These are phyloP conservation scores for Mesembrinibis cayennensis DNA, from an alignment of 2,113 vertebrate genomes.

Conservation along the genomic window DNA sequence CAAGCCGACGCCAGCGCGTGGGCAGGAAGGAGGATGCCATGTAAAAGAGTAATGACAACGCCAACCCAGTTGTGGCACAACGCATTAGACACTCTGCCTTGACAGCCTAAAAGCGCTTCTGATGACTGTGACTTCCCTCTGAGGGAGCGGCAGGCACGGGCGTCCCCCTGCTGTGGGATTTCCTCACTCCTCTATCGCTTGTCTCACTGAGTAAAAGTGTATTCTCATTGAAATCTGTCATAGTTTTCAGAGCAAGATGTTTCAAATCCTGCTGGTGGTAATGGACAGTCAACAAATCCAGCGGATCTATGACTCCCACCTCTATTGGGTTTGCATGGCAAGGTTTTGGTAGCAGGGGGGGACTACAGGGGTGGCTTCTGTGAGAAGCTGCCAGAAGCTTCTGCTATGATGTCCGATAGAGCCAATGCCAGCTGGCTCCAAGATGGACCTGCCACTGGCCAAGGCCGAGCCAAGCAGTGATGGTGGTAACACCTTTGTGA, in stretches of 20 bases:
- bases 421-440: too few relatives aligned
- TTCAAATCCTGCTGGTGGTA: background rate
- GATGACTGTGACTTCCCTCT: background rate
- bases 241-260: background rate
- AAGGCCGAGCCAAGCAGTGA: too few relatives aligned
- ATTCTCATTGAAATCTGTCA: background rate
- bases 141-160: background rate
- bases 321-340: too few relatives aligned
- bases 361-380: too few relatives aligned
- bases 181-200: background rate
- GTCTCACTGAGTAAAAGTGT: background rate
- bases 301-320: background rate
- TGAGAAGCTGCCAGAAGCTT: too few relatives aligned
- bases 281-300: background rate
- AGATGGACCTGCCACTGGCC: too few relatives aligned
- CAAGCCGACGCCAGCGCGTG: rapidly evolving
- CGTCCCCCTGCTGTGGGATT: rapidly evolving
- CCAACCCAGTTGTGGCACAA: slow-evolving; percentile 39
- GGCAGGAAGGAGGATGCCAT: background rate
- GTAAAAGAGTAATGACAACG: background rate
- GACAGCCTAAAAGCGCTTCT: background rate
- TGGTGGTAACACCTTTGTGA: too few relatives aligned
- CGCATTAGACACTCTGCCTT: background rate
- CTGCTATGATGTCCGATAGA: too few relatives aligned
- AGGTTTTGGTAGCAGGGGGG: too few relatives aligned